A percentile compares a stretch with the other conserved stretches of the same genome.
Evolutionary conservation across 2,888 invertebrate species (phyloP).

Genomic region (Nowickia ferox): DNA sequence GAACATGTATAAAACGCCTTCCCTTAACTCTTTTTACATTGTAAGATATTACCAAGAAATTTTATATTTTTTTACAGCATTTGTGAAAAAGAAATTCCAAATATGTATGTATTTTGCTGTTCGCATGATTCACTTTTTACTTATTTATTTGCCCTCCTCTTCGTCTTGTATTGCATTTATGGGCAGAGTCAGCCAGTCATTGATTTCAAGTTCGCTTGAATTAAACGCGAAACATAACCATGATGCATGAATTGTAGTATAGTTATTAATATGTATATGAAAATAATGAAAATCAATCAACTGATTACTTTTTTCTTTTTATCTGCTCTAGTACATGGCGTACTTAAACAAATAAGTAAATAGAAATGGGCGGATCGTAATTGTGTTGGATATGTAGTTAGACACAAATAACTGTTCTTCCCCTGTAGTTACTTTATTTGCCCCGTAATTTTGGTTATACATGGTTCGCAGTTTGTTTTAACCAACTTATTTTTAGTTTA

Average conservation of each 20-base stretch:
- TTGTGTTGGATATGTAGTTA: background rate
- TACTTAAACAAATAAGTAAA: constrained; percentile 25
- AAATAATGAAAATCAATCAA: constrained; percentile 56
- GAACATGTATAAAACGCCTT: background rate
- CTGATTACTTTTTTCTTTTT: background rate
- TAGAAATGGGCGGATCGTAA: constrained; percentile 48
- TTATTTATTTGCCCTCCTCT: constrained; percentile 39
- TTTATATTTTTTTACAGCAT: constrained; percentile 3
- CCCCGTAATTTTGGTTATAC: constrained; percentile 6
- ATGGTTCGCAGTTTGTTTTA: constrained; percentile 6
- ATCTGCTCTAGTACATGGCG: constrained; percentile 16
- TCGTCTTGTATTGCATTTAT: background rate
- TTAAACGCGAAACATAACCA: constrained; percentile 35
- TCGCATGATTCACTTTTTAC: constrained; percentile 46
- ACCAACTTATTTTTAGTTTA: constrained; percentile 17
- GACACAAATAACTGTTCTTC: background rate
- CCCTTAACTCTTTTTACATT: too few species aligned
- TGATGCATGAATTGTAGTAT: constrained; percentile 48
- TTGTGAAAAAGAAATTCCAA: constrained; percentile 2
- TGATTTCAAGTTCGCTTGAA: constrained; percentile 52
- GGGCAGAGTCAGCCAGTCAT: constrained; percentile 1
- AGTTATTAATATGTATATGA: constrained; percentile 34
- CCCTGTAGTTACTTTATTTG: background rate
- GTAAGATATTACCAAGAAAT: background rate
- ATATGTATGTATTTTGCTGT: constrained; percentile 21